Evolutionary conservation across 2,797 vertebrate genomes (phyloP), one percentile per base, ranked within the genome.

Genomic region (Paramormyrops hopkinsi): DNA sequence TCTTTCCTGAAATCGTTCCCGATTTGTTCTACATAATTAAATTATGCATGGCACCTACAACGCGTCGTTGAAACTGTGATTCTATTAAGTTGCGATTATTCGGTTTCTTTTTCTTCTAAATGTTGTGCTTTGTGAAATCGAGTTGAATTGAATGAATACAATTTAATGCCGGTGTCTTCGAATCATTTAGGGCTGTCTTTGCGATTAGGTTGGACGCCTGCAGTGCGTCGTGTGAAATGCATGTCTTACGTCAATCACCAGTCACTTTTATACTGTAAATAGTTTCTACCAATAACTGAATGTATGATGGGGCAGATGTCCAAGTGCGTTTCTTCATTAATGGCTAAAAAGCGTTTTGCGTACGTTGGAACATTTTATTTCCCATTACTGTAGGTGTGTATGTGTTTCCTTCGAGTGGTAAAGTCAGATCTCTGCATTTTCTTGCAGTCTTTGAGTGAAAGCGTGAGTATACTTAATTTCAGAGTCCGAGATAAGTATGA

Each of bases 1-100:
- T 94, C 94, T 93, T 92, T 92, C 93, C 94, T 62, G 90, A 88
- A 87, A 88, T 90, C 41, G 88, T 88, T 92, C 82, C 25, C 53
- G 93, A 92, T 94, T 91, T 93, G 93, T 93, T 94, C 94, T 94
- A 95, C 94, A 95, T 90, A 88, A 94, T 95, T 95, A 94, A 96
- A 96, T 95, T 94, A 95, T 96, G 95, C 96, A 96, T 96, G 95
- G 95, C 95, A 93, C 93, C 95, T 95, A 93, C 95, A 95, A 94
- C 93, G 91, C 92, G 89, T 95, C 92, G 95, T 95, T 94, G 93
- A 93, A 96, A 94, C 94, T 94, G 94, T 94, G 93, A 48, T 62
- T 91, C 86, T 69, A 89, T 89, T 95, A 94, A 92, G 93, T 95
- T 95, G 92, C 94, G 94, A 92, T 94, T 92, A 94, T 94, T 93